Conservation (phyloP, 2,113 vertebrate species). For the Origma solitaria region DNA sequence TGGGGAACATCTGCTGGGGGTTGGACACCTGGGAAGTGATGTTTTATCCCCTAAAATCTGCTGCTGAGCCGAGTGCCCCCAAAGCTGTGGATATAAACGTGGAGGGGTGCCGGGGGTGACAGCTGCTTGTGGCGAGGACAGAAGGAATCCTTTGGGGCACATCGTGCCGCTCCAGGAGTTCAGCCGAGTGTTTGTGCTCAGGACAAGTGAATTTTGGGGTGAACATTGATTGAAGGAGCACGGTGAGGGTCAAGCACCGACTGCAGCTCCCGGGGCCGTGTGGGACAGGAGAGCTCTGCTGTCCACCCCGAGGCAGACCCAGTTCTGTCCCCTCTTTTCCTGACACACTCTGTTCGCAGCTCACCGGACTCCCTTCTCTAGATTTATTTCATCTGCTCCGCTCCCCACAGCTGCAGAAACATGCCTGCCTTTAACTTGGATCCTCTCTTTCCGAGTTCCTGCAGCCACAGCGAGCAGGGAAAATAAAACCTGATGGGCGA, state of each 20-base stretch:
- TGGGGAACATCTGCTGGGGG: not conserved
- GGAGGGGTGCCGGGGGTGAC: not conserved
- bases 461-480: not conserved
- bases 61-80: not conserved
- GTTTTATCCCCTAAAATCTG: not conserved
- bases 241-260: not conserved
- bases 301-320: not conserved
- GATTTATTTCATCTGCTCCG: not conserved
- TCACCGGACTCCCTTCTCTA: not conserved
- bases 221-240: rapidly evolving
- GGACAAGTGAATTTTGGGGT: not conserved
- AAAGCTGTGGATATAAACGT: not conserved
- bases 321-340: not conserved
- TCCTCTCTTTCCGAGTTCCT: not conserved
- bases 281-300: not conserved
- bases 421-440: not conserved
- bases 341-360: rapidly evolving
- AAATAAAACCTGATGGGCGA: not conserved
- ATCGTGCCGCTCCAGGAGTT: not conserved
- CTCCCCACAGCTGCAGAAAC: not conserved
- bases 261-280: not conserved
- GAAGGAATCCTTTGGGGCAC: not conserved
- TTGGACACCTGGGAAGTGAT: not conserved
- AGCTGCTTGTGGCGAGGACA: rapidly evolving
- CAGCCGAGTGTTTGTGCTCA: not conserved